phyloP scores from a whole-genome alignment of 2,888 invertebrate genomes.

The Imbricaverruca yamaguchii region DNA sequence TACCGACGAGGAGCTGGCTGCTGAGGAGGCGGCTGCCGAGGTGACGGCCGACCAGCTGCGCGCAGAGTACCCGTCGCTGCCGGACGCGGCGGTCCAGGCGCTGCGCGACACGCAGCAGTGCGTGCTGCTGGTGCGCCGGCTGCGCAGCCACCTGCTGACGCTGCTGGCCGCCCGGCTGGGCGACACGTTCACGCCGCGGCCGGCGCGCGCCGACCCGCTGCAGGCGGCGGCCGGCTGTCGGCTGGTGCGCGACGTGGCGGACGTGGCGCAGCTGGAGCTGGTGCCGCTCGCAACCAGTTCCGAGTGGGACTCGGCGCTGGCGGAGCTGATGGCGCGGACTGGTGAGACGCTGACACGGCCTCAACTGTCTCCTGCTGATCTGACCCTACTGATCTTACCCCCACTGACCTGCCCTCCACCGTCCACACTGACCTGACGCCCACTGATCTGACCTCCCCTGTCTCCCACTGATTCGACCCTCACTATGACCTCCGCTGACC shows the following conservation, averaged over 20 bases:
- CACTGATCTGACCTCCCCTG: no score
- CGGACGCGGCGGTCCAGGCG: background rate
- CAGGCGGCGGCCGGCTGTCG: background rate
- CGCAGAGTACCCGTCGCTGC: background rate
- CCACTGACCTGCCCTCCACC: no score
- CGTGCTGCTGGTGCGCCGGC: slow-evolving; percentile 5
- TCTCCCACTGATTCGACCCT: no score
- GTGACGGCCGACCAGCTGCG: background rate
- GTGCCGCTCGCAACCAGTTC: background rate
- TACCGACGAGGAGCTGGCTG: background rate
- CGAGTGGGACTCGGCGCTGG: background rate
- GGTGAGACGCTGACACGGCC: no score
- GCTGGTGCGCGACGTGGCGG: background rate
- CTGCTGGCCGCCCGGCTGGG: background rate
- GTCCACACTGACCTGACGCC: no score
- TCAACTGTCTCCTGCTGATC: no score
- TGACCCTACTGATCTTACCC: no score
- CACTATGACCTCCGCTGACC: no score
- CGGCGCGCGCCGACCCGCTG: background rate
- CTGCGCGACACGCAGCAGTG: background rate
- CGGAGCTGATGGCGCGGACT: background rate
- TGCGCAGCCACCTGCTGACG: background rate
- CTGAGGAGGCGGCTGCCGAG: background rate
- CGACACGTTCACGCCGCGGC: background rate
- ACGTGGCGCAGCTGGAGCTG: background rate